A percentile compares a stretch with the other conserved stretches of the same genome.
These are phyloP conservation scores for Ellobium chinense DNA, from an alignment of 2,888 invertebrate genomes.

Conservation along the genomic window DNA sequence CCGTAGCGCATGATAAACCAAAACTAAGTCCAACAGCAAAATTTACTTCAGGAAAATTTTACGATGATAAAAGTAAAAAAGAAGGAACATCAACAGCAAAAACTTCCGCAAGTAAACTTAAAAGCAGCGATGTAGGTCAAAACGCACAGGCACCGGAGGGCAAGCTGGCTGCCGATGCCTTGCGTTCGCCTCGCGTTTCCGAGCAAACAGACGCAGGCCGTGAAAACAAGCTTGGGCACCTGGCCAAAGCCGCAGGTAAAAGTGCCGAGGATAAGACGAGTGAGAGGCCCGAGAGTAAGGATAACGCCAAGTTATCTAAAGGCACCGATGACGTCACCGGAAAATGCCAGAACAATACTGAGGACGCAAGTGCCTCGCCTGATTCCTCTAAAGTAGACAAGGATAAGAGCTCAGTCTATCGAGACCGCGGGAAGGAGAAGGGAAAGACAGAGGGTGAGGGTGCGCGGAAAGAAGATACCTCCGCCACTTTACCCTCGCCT, in stretches of 20 bases:
- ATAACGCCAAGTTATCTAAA: background rate
- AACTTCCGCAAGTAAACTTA: background rate
- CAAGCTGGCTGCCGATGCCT: background rate
- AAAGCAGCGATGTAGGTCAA: background rate
- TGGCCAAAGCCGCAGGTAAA: constrained; percentile 22
- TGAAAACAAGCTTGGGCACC: background rate
- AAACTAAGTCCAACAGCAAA: background rate
- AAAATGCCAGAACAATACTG: constrained; percentile 14
- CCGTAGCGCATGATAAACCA: background rate
- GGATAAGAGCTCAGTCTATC: background rate
- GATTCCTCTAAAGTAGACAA: background rate
- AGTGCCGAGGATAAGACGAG: background rate
- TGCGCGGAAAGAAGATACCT: background rate
- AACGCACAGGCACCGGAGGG: background rate
- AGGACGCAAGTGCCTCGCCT: background rate
- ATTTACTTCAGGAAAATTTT: background rate
- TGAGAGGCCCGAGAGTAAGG: background rate
- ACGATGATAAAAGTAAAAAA: constrained; percentile 6
- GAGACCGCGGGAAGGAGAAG: background rate
- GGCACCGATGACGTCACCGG: constrained; percentile 25
- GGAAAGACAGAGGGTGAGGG: constrained; percentile 1
- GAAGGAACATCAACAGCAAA: background rate
- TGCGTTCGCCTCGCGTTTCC: background rate
- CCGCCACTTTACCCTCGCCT: background rate
- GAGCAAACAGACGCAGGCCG: background rate